Conservation (phyloP, 2,888 invertebrate genomes). For the Brachyopa scutellaris region DNA sequence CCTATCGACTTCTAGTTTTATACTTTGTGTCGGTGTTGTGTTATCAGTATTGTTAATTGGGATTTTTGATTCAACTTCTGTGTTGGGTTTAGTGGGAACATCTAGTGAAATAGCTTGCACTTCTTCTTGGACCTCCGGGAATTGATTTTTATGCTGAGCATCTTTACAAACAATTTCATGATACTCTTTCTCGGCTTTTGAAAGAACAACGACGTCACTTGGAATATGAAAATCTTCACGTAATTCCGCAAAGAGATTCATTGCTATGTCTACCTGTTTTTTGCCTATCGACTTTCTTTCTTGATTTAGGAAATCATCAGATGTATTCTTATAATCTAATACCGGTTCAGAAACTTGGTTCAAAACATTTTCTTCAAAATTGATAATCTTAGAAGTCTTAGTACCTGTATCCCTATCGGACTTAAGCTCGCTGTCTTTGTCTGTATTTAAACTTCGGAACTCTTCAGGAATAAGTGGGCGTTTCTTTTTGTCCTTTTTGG, state of each 20-base stretch:
- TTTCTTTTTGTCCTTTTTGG: slow-evolving; percentile 81
- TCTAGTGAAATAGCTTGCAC: slow-evolving; percentile 76
- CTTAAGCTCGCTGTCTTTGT: too few relatives aligned
- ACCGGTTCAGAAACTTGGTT: slow-evolving; percentile 43
- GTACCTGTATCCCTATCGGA: slow-evolving; percentile 31
- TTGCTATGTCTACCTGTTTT: not conserved
- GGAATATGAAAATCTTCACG: slow-evolving; percentile 25
- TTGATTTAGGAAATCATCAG: slow-evolving; percentile 10
- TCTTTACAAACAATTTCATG: slow-evolving; percentile 69
- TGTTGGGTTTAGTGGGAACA: slow-evolving; percentile 75
- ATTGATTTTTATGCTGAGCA: slow-evolving; percentile 10
- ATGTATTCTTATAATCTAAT: not conserved
- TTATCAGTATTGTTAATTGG: slow-evolving; percentile 56
- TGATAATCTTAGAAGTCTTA: slow-evolving; percentile 24
- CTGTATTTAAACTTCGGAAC: too few relatives aligned
- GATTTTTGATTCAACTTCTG: slow-evolving; percentile 32
- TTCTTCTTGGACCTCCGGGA: slow-evolving; percentile 77
- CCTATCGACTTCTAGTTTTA: slow-evolving; percentile 41
- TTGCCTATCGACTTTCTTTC: not conserved
- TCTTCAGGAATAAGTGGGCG: slow-evolving; percentile 80
- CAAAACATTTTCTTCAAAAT: slow-evolving; percentile 4
- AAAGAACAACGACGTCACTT: slow-evolving; percentile 69
- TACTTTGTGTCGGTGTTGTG: slow-evolving; percentile 36
- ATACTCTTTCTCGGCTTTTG: slow-evolving; percentile 71
- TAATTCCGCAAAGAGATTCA: not conserved